phyloP scores from a whole-genome alignment of 2,113 vertebrate genomes.

The Sterrhoptilus dennistouni region DNA sequence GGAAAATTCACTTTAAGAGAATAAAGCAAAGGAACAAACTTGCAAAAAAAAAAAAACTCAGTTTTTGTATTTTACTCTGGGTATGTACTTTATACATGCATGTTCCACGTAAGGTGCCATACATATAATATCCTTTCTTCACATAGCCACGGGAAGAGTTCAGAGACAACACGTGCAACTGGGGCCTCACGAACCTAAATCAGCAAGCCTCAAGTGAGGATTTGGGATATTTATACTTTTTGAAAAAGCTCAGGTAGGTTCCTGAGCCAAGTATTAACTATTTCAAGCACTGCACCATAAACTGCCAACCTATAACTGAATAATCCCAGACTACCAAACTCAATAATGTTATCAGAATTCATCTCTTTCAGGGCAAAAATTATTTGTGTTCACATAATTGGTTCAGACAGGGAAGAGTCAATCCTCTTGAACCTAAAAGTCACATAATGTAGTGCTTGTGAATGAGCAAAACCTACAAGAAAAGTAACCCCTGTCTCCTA shows the following conservation, averaged over 20 bases:
- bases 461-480: neutral
- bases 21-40: neutral
- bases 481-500: neutral
- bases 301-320: neutral
- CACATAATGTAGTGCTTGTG: neutral
- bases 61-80: neutral
- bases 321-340: neutral
- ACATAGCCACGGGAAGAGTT: neutral
- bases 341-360: neutral
- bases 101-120: neutral
- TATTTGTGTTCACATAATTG: neutral
- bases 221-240: neutral
- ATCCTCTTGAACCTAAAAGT: neutral
- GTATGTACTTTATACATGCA: neutral
- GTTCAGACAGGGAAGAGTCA: neutral
- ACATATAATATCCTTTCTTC: neutral
- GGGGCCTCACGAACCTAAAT: neutral
- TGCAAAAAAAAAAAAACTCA: neutral
- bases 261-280: neutral
- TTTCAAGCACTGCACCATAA: neutral
- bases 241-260: neutral
- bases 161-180: neutral
- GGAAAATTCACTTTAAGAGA: neutral
- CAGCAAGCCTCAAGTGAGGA: neutral
- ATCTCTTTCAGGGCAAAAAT: neutral